phyloP scores from a whole-genome alignment of 2,797 vertebrate genomes.

The Etheostoma perlongum region DNA sequence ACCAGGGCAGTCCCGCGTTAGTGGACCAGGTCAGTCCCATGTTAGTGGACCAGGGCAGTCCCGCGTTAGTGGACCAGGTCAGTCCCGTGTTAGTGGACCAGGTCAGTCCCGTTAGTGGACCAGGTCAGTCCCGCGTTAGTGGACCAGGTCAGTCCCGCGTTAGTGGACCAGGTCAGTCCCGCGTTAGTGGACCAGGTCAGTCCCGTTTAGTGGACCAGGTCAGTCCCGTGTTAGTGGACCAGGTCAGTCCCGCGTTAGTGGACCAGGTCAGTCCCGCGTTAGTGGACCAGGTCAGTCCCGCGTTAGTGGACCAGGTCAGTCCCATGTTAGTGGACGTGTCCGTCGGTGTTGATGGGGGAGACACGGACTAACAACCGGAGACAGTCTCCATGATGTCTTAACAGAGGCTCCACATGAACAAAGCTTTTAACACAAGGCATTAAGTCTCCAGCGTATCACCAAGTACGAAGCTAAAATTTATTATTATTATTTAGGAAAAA shows the following conservation, averaged over 20 bases:
- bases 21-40: too few species aligned
- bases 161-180: too few species aligned
- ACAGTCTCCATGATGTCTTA: neutral
- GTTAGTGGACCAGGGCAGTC: too few species aligned
- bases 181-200: neutral
- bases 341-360: neutral
- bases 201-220: neutral
- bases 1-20: too few species aligned
- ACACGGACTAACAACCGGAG: neutral
- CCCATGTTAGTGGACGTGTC: neutral
- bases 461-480: neutral
- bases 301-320: neutral
- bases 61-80: too few species aligned
- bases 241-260: neutral
- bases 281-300: neutral
- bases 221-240: neutral
- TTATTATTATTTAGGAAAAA: neutral
- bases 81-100: too few species aligned
- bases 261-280: neutral
- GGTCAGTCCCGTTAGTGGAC: too few species aligned
- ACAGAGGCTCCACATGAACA: neutral
- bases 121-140: too few species aligned
- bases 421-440: neutral
- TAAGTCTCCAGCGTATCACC: neutral
- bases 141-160: too few species aligned